phyloP scores from a whole-genome alignment of 2,888 invertebrate species.

The Eledone cirrhosa region DNA sequence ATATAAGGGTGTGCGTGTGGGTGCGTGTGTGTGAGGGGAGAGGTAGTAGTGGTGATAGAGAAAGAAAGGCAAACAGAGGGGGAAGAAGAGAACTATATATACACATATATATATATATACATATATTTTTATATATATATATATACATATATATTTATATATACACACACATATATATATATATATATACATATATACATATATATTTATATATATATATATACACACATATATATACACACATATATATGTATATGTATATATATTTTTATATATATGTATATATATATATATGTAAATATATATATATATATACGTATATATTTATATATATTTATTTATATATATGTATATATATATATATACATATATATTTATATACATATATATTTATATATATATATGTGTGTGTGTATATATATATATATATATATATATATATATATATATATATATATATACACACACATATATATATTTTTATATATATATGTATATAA shows the following conservation, averaged over 20 bases:
- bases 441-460: too few relatives aligned
- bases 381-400: too few relatives aligned
- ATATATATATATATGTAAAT: background rate
- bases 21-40: too few relatives aligned
- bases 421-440: too few relatives aligned
- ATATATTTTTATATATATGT: background rate
- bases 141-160: slow-evolving; percentile 8
- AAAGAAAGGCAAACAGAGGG: too few relatives aligned
- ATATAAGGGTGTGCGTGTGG: too few relatives aligned
- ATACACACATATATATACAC: background rate
- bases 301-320: background rate
- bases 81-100: too few relatives aligned
- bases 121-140: slow-evolving; percentile 10
- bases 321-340: background rate
- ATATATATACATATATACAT: slow-evolving; percentile 9
- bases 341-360: background rate
- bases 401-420: too few relatives aligned
- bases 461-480: too few relatives aligned
- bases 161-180: background rate
- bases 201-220: slow-evolving; percentile 10
- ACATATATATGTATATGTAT: background rate
- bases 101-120: background rate
- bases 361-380: slow-evolving; percentile 5
- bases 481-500: too few relatives aligned
- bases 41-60: too few relatives aligned